Base-by-base conservation (phyloP, 2,113 vertebrate genomes). In the Sylvia atricapilla region DNA sequence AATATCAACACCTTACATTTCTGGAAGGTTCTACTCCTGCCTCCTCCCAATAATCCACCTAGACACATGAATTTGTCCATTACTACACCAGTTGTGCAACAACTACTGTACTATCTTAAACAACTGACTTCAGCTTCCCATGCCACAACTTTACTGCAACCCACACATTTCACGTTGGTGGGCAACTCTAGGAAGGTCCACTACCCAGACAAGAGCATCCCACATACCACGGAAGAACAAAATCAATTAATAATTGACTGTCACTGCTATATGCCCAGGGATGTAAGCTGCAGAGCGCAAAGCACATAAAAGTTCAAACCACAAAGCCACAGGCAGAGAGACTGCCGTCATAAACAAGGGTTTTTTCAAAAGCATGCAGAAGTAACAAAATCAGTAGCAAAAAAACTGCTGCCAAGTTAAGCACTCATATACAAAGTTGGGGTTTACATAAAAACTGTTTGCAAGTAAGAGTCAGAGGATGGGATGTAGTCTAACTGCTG, bases 101-200 rank as follows among this genome's bases (percentile, higher is more conserved):
- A 88, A 30, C 58, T 90, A 28, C 49, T 18, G 4, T 24, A 84
- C 6, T 11, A 15, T 0, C 6, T 20, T 20, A 22, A 89, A 83
- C 31, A 53, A 46, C 18, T 8, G 31, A 59, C 46, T 74, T 70
- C 69, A 76, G 9, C 17, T 46, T 68, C 46, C 21, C 28, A 31
- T 0, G 1, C 20, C 27, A 69, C 43, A 69, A 6, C 20, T 53
- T 64, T 53, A 41, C 55, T 66, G 47, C 35, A 85, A 46, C 13
- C 46, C 23, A 22, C 0, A 12, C 1, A 16, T 4, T 8, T 43
- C 21, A 53, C 16, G 7, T 1, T 27, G 28, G 28, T 16, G 31
- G 25, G 17, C 19, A 78, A 70, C 12, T 21, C 39, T 13, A 19
- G 18, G 20, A 80, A 83, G 30, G 15, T 27, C 13, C 27, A 27